Percentiles rank a stretch among this genome's conserved stretches.
These are phyloP conservation scores for Dendrocopos noguchii DNA, from an alignment of 2,113 vertebrate genomes.

Conservation along the genomic window DNA sequence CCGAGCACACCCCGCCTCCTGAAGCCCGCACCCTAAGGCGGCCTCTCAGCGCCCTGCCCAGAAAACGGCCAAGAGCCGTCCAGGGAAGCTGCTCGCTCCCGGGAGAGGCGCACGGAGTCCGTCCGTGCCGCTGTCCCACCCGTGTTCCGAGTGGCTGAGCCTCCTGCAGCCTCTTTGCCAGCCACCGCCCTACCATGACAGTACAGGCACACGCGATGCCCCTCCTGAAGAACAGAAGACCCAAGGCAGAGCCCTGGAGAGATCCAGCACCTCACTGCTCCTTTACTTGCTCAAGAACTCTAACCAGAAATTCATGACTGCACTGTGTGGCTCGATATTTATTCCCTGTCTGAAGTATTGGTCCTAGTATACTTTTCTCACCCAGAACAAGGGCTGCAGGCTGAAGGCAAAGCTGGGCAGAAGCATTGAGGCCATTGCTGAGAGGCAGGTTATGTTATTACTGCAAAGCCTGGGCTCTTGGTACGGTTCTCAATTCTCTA, in stretches of 20 bases:
- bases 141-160: not conserved
- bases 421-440: not conserved
- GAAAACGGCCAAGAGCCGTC: not conserved
- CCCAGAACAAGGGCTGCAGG: not conserved
- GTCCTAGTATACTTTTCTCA: not conserved
- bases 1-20: no score
- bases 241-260: not conserved
- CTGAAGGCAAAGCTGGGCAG: not conserved
- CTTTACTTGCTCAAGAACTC: not conserved
- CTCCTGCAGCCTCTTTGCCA: not conserved
- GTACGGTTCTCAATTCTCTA: not conserved
- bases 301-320: not conserved
- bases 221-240: not conserved
- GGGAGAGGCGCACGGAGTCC: not conserved
- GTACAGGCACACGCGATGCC: not conserved
- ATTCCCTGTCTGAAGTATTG: fast-evolving
- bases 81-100: not conserved
- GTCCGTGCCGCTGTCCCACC: no score
- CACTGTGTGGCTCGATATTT: not conserved
- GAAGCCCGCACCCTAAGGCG: no score
- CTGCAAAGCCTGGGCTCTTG: not conserved
- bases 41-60: no score
- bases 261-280: not conserved
- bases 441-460: no score
- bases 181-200: not conserved